Conservation (phyloP, 2,888 invertebrate species). For the Hemithea aestivaria region DNA sequence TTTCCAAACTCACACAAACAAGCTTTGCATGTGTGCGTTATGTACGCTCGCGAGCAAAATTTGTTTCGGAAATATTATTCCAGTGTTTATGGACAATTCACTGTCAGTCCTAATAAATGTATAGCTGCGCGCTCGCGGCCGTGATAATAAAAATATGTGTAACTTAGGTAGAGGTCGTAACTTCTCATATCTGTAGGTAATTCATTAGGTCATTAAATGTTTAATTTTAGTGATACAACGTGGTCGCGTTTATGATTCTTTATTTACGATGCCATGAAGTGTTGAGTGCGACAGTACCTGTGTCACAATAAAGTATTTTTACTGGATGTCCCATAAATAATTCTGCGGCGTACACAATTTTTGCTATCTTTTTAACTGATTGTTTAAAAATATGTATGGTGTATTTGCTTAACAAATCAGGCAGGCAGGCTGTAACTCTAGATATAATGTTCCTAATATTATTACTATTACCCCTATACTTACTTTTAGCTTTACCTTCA, state of each 20-base stretch:
- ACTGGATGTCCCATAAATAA: conserved; percentile 38
- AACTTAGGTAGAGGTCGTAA: conserved; percentile 48
- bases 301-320: conserved; percentile 41
- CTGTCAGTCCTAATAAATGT: conserved; percentile 59
- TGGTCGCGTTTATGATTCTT: conserved; percentile 44
- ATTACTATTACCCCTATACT: no score
- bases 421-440: no score
- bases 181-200: conserved; percentile 50
- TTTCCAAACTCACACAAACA: conserved; percentile 62
- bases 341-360: no score
- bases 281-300: conserved; percentile 45
- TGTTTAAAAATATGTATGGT: no score
- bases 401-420: no score
- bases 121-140: conserved; percentile 44
- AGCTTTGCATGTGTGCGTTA: conserved; percentile 36
- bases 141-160: conserved; percentile 53
- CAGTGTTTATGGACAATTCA: conserved; percentile 51
- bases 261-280: conserved; percentile 54
- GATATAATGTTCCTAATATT: no score
- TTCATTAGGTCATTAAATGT: conserved; percentile 62
- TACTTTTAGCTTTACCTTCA: no score
- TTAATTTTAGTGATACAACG: conserved; percentile 59
- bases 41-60: conserved; percentile 46
- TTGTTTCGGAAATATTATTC: conserved; percentile 44
- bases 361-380: no score